Base-by-base conservation (phyloP, 2,888 invertebrate genomes). In the Selenia dentaria region DNA sequence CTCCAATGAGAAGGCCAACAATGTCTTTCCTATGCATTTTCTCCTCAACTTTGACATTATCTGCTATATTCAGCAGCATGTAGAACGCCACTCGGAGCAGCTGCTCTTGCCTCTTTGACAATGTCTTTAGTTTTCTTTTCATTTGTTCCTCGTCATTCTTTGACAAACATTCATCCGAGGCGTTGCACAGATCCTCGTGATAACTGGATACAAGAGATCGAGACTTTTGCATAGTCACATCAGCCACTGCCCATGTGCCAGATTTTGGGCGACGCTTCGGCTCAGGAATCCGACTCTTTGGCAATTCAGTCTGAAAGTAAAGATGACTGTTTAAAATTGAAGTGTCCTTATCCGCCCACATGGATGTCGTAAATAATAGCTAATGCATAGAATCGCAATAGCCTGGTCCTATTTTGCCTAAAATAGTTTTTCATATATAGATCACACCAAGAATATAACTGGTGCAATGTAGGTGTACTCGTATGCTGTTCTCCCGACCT, bases 11-110 rank as follows among this genome's bases (percentile, higher is more conserved):
- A 85, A 98, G 93, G 25, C 95, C 95, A 2, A 98, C 96, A 56
- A 99, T 94, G 69, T 96, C 97, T 79, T 98, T 96, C 67, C 97
- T 96, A 16, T 97, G 94, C 97, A 99, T 99, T 91, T 99, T 99
- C 83, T 97, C 96, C 83, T 99, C 99, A 2, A 99, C 96, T 77
- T 96, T 96, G 5, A 96, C 93, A 90, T 98, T 99, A 82, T 98
- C 98, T 2, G 99, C 96, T 80, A 99, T 95, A 79, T 99, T 99
- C 35, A 99, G 89, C 40, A 99, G 90, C 74, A 99, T 92, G 81
- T 98, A 98, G 79, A 97, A 97, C 2, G 97, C 96, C 31, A 98
- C 98, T 79, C 97, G 92, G 20, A 99, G 86, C 12, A 99, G 90
- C 72, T 98, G 97, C 70, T 99, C 98, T 77, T 99, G 99, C 80